Conservation (phyloP, 2,113 vertebrate species). For the Okapia johnstoni region DNA sequence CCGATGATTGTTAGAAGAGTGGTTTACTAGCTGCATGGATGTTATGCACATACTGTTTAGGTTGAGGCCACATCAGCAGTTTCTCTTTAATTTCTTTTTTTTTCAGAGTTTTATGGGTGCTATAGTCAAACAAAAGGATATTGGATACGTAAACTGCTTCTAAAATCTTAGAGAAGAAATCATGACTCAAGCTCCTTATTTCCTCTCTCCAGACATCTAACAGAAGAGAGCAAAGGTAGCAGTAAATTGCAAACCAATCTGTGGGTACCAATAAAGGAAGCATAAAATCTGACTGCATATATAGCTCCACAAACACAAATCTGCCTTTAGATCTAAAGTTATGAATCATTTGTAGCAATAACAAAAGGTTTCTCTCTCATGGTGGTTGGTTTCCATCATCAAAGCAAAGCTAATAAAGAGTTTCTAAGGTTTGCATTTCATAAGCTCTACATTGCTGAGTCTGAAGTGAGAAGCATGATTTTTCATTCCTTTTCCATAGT, state of each 20-base stretch:
- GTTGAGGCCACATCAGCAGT: background rate
- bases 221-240: background rate
- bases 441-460: background rate
- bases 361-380: background rate
- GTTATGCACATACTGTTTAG: background rate
- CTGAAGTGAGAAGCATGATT: background rate
- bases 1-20: background rate
- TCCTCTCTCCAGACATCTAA: constrained; percentile 32
- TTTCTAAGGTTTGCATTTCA: background rate
- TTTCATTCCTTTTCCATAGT: background rate
- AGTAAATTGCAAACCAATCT: constrained; percentile 38
- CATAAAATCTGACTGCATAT: constrained; percentile 10
- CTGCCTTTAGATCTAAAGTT: background rate
- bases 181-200: constrained; percentile 4
- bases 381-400: background rate
- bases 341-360: background rate
- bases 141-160: constrained; percentile 41
- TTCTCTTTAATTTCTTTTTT: background rate
- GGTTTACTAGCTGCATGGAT: background rate
- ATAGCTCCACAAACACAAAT: background rate
- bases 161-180: background rate
- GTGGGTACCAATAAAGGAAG: background rate
- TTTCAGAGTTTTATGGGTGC: background rate
- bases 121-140: background rate
- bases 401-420: constrained; percentile 25